Percentiles rank a stretch among this genome's conserved stretches.
These are phyloP conservation scores for Lycorma delicatula DNA, from an alignment of 1,140 invertebrate species.

Conservation along the genomic window DNA sequence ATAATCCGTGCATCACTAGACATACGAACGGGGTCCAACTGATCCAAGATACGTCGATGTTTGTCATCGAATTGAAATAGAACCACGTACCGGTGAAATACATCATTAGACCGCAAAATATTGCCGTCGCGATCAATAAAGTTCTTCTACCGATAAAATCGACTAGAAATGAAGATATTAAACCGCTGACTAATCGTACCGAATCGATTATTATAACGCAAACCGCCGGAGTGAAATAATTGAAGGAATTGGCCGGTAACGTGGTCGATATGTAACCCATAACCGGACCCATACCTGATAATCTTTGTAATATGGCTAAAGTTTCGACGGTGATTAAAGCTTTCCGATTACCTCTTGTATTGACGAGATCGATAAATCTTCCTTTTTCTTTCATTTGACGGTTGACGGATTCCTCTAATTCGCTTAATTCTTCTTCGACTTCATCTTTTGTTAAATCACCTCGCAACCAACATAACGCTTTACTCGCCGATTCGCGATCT, in stretches of 20 bases:
- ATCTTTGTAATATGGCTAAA: conserved; percentile 9
- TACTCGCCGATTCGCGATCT: neutral
- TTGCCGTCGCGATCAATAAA: conserved; percentile 1
- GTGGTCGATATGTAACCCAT: conserved; percentile 19
- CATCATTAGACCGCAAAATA: conserved; percentile 28
- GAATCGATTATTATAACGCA: conserved; percentile 15
- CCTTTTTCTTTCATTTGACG: conserved; percentile 10
- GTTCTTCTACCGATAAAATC: conserved; percentile 33
- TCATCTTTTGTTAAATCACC: neutral
- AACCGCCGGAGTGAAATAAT: conserved; percentile 3
- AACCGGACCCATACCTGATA: conserved; percentile 17
- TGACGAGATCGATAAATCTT: conserved; percentile 6
- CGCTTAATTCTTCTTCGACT: conserved; percentile 2
- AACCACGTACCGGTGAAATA: conserved; percentile 41
- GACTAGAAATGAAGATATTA: conserved; percentile 30
- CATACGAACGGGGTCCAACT: conserved; percentile 38
- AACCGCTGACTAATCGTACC: conserved; percentile 9
- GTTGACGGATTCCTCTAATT: conserved; percentile 3
- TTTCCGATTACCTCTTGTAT: conserved; percentile 12
- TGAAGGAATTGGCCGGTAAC: conserved; percentile 7
- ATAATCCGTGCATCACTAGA: conserved; percentile 31
- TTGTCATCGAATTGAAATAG: conserved; percentile 31
- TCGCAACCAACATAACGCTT: neutral
- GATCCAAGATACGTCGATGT: conserved; percentile 27
- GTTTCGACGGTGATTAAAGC: conserved; percentile 16